Base-by-base conservation (phyloP, 2,113 vertebrate genomes). In the Pedionomus torquatus region DNA sequence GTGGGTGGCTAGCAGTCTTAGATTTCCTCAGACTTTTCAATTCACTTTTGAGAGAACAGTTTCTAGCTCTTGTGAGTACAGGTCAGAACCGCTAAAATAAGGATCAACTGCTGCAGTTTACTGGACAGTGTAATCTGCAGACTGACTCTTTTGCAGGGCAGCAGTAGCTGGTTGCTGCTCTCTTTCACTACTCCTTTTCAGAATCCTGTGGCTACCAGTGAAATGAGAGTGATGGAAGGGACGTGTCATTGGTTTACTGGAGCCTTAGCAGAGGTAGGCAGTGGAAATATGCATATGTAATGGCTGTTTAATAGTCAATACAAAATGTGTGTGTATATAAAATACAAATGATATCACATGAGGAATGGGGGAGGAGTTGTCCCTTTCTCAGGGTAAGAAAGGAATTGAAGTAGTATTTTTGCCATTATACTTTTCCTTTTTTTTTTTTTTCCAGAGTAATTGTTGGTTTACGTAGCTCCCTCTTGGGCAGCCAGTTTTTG, bases 141-240 rank as follows among this genome's bases (percentile, higher is more conserved):
- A 9, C 31, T 23, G 52, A 31, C 6, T 0, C 35, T 64, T 63
- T 1, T 12, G n/a, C 24, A 18, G 54, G 1, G 0, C 87, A 74
- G 54, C 3, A 2, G 20, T 51, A 39, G 26, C 35, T 0, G 11
- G 28, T 11, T 1, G 0, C 37, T 74, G 35, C 57, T 86, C 70
- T 24, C 52, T 76, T n/a, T 69, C 9, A 7, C 14, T 41, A 5
- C 25, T 44, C 25, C 31, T 77, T 49, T 28, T 49, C 2, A 4
- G 48, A 52, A 54, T 24, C 37, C 41, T 54, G 31, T 37, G 61
- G n/a, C 65, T 13, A 41, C 52, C 17, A n/a, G 49, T 46, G 63
- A 61, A 69, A 76, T n/a, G 61, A 57, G 35, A 72, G 16, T 0
- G 1, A 17, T 39, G 57, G 54, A 54, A 82, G 71, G 25, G 13